A percentile compares a stretch with the other conserved stretches of the same genome.
Evolutionary conservation across 2,113 vertebrate species (phyloP).

Genomic region (Porphyrio hochstetteri): DNA sequence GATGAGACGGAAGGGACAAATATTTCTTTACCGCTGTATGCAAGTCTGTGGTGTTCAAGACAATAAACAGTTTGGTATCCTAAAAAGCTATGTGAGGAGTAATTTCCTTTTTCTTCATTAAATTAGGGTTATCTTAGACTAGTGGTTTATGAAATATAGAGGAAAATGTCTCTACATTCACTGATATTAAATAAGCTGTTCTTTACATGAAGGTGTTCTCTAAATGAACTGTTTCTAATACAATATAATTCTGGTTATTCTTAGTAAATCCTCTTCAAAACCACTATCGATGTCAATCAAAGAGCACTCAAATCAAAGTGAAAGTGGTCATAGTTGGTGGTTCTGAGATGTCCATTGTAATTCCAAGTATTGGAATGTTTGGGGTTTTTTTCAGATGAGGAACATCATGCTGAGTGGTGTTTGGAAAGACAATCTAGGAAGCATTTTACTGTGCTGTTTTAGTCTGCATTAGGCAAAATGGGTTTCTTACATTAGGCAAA

Average conservation of each 20-base stretch:
- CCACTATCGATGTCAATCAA: not conserved
- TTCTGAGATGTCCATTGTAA: slow-evolving; percentile 10
- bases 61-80: not conserved
- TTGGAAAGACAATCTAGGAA: not conserved
- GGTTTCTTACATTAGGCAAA: not conserved
- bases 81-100: not conserved
- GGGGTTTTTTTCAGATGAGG: not conserved
- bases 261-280: slow-evolving; percentile 10
- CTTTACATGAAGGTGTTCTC: not conserved
- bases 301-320: not conserved
- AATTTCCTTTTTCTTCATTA: not conserved
- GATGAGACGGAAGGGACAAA: not conserved
- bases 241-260: not conserved
- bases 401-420: not conserved
- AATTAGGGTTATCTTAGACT: not conserved
- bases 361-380: not conserved
- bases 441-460: not conserved
- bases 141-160: not conserved
- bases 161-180: not conserved
- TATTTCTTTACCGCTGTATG: not conserved
- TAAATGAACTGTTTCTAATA: not conserved
- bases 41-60: not conserved
- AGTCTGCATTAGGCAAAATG: not conserved
- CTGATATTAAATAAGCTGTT: not conserved
- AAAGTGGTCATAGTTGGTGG: not conserved